Evolutionary conservation across 2,797 vertebrate genomes (phyloP).

Genomic region (Phoebastria nigripes): DNA sequence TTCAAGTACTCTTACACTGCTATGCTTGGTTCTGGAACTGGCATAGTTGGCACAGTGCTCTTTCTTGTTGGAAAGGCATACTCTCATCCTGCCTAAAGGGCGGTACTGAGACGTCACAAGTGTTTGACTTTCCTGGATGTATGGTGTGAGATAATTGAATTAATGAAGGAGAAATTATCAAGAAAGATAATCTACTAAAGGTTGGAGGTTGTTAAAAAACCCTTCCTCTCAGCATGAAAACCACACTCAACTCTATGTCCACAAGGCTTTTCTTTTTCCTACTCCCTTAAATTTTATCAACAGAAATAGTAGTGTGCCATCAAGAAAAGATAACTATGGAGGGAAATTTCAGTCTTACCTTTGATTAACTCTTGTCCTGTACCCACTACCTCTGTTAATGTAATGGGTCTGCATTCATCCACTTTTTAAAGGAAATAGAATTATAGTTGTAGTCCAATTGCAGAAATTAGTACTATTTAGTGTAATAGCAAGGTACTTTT

Average conservation of each 20-base stretch:
- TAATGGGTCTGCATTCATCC: neutral
- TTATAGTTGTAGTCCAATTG: neutral
- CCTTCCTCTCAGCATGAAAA: neutral
- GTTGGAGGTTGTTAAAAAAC: neutral
- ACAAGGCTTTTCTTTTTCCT: neutral
- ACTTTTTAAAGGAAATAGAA: neutral
- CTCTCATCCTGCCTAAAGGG: neutral
- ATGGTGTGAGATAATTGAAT: neutral
- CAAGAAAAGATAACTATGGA: neutral
- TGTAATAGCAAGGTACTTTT: neutral
- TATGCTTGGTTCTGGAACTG: neutral
- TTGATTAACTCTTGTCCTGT: neutral
- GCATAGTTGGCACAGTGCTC: neutral
- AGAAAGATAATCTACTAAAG: neutral
- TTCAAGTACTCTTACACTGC: neutral
- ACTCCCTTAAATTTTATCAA: neutral
- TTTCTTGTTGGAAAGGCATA: neutral
- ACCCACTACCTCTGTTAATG: neutral
- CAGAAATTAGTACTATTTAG: neutral
- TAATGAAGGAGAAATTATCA: neutral
- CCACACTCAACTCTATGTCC: neutral
- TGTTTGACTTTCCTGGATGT: neutral
- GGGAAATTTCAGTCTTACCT: neutral
- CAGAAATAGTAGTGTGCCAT: neutral
- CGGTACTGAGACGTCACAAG: accelerated